Base-by-base conservation (phyloP, 2,888 invertebrate genomes). In the Caenorhabditis virilis region DNA sequence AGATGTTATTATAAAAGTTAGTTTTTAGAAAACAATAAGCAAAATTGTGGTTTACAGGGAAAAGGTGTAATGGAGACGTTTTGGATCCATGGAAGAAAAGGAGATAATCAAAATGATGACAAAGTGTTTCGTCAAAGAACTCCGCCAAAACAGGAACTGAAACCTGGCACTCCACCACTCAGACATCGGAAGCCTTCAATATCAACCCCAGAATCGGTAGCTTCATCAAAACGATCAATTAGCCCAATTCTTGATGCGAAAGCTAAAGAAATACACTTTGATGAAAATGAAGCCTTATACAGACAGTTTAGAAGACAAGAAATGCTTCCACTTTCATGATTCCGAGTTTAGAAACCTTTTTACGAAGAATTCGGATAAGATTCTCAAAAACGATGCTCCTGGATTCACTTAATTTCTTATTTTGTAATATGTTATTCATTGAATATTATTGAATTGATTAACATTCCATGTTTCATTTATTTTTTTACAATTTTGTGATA, bases 1-100 rank as follows among this genome's bases (percentile, higher is more conserved):
- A n/a, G 80, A 80, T 35, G 77, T 79, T 7, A 77, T 80, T 20
- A 78, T 80, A 23, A 80, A 80, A 56, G 78, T 74, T n/a, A n/a
- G 5, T 35, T 53, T 30, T 43, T 25, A 23, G 6, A 25, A 43
- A n/a, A 41, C 18, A 18, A 22, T 43, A n/a, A 20, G 1, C 20
- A 38, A n/a, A 18, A 49, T 15, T 18, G 2, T 36, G 15, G 4
- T 46, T 54, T 62, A 22, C 22, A 64, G 52, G 68, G 67, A 35
- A 67, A 67, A 61, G 76, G 76, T 23, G 72, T 77, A 3, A 78
- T 77, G 77, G 77, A 78, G 43, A 77, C 77, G 7, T 78, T 69
- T 50, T 77, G 78, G 78, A 63, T 78, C 4, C 52, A 33, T 42
- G 42, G 52, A 2, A 26, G 52, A 27, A 52, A 13, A n/a, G 43